Percentiles rank a stretch among this genome's conserved stretches.
These are phyloP conservation scores for Caenorhabditis imperialis DNA, from an alignment of 2,888 invertebrate genomes.

Conservation along the genomic window DNA sequence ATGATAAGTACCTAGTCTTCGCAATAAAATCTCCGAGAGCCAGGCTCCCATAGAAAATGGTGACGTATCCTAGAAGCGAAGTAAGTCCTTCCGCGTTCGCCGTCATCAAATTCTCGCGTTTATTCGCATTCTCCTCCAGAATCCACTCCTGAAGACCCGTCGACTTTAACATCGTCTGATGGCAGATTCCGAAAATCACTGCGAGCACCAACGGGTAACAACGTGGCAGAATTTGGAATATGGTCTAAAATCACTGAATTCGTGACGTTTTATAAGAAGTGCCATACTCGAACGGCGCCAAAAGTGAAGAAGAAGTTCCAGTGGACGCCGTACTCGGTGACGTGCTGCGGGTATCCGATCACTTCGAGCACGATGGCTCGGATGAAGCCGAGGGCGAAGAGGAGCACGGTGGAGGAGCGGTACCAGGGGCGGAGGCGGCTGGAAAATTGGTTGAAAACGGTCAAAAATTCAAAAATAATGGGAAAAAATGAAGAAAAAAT, in stretches of 20 bases:
- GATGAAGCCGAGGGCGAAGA: constrained; percentile 80
- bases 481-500: background rate
- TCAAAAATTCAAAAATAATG: background rate
- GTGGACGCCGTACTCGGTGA: constrained; percentile 94
- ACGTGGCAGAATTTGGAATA: constrained; percentile 48
- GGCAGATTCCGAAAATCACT: constrained; percentile 51
- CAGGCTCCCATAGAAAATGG: constrained; percentile 86
- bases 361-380: constrained; percentile 80
- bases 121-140: constrained; percentile 55
- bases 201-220: constrained; percentile 47
- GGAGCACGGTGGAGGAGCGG: constrained; percentile 70
- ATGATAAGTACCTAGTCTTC: constrained; percentile 48
- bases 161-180: constrained; percentile 61
- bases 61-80: constrained; percentile 88
- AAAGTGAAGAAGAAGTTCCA: constrained; percentile 99
- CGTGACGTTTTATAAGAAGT: constrained; percentile 1
- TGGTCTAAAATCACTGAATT: constrained; percentile 22
- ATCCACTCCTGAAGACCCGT: constrained; percentile 62
- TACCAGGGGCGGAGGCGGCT: constrained; percentile 47
- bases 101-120: constrained; percentile 81
- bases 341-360: constrained; percentile 88
- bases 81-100: constrained; percentile 94
- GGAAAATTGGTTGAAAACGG: constrained; percentile 5
- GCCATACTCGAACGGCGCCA: constrained; percentile 82
- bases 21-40: constrained; percentile 61